Evolutionary conservation across 2,888 invertebrate species (phyloP), one percentile per base, ranked within the genome.

Genomic region (Eristalinus sepulchralis): DNA sequence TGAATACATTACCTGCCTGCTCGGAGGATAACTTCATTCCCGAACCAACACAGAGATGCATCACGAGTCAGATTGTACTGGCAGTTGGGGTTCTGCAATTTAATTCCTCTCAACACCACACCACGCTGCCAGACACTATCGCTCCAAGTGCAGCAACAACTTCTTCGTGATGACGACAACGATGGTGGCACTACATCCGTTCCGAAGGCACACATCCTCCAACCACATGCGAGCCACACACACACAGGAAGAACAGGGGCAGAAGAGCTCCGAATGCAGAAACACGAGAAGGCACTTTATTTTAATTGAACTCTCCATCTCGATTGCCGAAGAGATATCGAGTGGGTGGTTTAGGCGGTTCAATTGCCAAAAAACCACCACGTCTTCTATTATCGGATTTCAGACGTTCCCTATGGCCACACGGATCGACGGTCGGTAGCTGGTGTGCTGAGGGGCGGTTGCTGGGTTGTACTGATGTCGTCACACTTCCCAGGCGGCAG

Each of bases 251-350:
- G n/a, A 76, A n/a, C 17, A 31, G 55, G 6, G 20, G 6, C 53
- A 53, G 62, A 34, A 34, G 13, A 53, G 76, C 57, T 39, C 53
- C 33, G 31, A 83, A 62, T 75, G 53, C 72, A 73, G 70, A 84
- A 88, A 84, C 88, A 88, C 72, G 84, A 84, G 84, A 88, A 88
- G 80, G 84, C 84, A 88, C 88, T 88, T 80, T 72, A 76, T 80
- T 87, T 84, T 87, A 87, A 87, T 87, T 87, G 87, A 87, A 80
- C 76, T 68, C 73, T 80, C 67, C 83, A 72, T 84, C 77, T 86
- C 84, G 80, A 76, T 87, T 75, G 71, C 66, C 47, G 8, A 60
- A 62, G 71, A 76, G 84, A 70, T 71, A 76, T 76, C 39, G 76
- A 80, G 76, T 71, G 84, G 67, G 81, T 76, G n/a, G 62, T 84